Conservation (phyloP, 2,797 vertebrate species). For the Falco peregrinus region DNA sequence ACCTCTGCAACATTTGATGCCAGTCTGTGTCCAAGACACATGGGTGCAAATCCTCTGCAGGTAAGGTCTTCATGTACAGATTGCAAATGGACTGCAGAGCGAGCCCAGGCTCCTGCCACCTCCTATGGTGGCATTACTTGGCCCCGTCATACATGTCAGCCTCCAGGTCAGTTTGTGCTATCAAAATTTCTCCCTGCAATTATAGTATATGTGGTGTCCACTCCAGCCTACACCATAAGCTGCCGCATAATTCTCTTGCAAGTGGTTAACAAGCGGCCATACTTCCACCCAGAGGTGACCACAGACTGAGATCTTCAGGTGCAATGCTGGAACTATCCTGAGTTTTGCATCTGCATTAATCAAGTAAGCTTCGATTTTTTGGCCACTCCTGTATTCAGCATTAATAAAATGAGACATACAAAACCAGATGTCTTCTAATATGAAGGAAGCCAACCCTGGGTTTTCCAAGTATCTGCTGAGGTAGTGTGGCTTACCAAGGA, state of each 20-base stretch:
- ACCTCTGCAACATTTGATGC: background rate
- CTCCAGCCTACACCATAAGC: rapidly evolving
- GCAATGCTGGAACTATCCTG: background rate
- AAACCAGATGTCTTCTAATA: background rate
- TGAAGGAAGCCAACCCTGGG: background rate
- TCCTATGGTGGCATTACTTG: background rate
- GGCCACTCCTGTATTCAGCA: background rate
- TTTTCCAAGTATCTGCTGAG: background rate
- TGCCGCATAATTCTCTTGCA: background rate
- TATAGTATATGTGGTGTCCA: rapidly evolving
- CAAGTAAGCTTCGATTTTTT: background rate
- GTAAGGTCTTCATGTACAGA: background rate
- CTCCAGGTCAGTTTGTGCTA: background rate
- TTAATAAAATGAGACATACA: background rate
- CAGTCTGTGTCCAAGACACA: rapidly evolving
- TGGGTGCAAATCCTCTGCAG: background rate
- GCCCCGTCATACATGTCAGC: background rate
- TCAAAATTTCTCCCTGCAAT: background rate
- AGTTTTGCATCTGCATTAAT: background rate
- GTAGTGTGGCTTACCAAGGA: background rate
- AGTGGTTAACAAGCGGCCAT: background rate
- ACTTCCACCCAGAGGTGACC: background rate
- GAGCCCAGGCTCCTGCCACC: background rate
- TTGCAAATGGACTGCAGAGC: background rate
- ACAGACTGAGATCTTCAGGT: background rate